A percentile compares a stretch with the other conserved stretches of the same genome.
phyloP scores from a whole-genome alignment of 2,888 invertebrate genomes.

The Phyllotreta striolata region DNA sequence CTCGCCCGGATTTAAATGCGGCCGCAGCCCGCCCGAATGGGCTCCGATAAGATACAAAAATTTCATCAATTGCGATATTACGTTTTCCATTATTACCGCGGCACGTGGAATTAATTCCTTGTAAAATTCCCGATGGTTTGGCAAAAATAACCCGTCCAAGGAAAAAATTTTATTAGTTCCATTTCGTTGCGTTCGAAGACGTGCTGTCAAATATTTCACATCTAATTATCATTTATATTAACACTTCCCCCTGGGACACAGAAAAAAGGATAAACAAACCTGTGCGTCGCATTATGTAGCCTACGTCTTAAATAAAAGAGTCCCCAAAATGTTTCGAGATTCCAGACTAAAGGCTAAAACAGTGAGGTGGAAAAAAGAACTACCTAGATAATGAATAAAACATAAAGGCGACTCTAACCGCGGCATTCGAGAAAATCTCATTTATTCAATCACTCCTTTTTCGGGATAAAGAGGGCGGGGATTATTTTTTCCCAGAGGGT shows the following conservation, averaged over 20 bases:
- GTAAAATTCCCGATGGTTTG: background rate
- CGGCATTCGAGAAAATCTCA: constrained; percentile 53
- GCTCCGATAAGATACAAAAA: constrained; percentile 28
- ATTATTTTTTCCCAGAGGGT: constrained; percentile 28
- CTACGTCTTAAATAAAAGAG: constrained; percentile 27
- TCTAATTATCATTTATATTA: constrained; percentile 6
- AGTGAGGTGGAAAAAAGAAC: constrained; percentile 37
- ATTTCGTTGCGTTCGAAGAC: no score
- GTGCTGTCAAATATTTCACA: no score
- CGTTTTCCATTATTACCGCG: constrained; percentile 1
- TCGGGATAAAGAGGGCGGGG: constrained; percentile 43
- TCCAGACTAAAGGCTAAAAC: constrained; percentile 14
- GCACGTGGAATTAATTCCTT: background rate
- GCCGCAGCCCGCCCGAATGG: constrained; percentile 30
- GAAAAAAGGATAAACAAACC: constrained; percentile 11
- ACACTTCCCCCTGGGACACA: background rate
- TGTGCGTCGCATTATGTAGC: constrained; percentile 15
- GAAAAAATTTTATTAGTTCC: no score
- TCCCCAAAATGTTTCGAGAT: constrained; percentile 24
- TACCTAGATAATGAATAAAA: constrained; percentile 48
- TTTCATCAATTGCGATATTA: constrained; percentile 21
- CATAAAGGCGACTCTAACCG: constrained; percentile 47
- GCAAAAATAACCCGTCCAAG: no score
- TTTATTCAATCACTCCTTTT: constrained; percentile 56
- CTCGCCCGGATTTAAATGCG: constrained; percentile 31